phyloP scores from a whole-genome alignment of 2,888 invertebrate species.

The Prenolepis imparis region DNA sequence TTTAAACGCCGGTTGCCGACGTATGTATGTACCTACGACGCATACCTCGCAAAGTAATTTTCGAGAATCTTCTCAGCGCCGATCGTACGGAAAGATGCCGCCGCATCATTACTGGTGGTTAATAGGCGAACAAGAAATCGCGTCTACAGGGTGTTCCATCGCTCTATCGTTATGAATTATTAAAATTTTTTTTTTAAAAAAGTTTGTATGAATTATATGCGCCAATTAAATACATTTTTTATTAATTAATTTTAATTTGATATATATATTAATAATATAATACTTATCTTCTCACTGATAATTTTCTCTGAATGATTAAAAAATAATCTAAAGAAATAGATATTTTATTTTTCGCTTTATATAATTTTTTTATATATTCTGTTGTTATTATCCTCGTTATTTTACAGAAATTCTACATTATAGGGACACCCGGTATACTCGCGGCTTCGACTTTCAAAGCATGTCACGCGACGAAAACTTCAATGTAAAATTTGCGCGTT shows the following conservation, averaged over 20 bases:
- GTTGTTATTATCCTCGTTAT: not conserved
- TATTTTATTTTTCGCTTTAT: not conserved
- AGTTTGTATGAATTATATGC: not conserved
- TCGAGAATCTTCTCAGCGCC: constrained; percentile 19
- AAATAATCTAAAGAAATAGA: not conserved
- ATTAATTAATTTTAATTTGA: constrained; percentile 10
- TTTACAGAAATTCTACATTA: not conserved
- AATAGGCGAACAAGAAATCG: constrained; percentile 26
- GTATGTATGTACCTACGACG: constrained; percentile 19
- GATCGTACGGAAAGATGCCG: constrained; percentile 33
- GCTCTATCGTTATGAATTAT: not conserved
- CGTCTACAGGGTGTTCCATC: constrained; percentile 15
- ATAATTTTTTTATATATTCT: not conserved
- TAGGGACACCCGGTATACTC: constrained; percentile 12
- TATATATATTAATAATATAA: not conserved
- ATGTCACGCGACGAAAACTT: constrained; percentile 53
- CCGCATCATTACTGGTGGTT: constrained; percentile 24
- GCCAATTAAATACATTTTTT: not conserved
- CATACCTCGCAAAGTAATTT: constrained; percentile 37
- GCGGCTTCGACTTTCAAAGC: constrained; percentile 13
- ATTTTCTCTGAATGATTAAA: not conserved
- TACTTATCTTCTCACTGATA: not conserved
- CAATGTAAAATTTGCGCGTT: constrained; percentile 50
- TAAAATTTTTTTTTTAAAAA: not conserved
- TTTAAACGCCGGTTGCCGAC: constrained; percentile 28